Evolutionary conservation across 1,140 invertebrate species (phyloP).

Genomic region (Homalodisca vitripennis): DNA sequence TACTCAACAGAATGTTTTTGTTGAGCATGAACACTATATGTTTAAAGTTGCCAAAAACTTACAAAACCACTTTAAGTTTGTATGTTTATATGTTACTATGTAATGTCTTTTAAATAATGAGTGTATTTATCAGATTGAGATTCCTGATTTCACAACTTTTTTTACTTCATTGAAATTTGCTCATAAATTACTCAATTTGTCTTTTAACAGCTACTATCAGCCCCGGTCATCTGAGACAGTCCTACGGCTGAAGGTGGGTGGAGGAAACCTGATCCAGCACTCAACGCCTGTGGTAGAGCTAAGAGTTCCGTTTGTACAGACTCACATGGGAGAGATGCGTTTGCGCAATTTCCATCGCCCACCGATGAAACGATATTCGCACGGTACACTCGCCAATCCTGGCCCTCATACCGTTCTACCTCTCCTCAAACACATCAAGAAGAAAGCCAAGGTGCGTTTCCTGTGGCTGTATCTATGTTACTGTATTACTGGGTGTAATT

Average conservation of each 20-base stretch:
- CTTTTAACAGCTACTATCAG: slow-evolving; percentile 74
- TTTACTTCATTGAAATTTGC: too few relatives aligned
- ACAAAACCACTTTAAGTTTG: too few relatives aligned
- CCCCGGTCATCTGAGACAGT: slow-evolving; percentile 81
- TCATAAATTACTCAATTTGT: too few relatives aligned
- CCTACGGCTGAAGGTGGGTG: slow-evolving; percentile 73
- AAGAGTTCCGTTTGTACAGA: slow-evolving; percentile 91
- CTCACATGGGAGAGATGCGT: slow-evolving; percentile 80
- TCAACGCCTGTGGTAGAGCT: slow-evolving; percentile 97
- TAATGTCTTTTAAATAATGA: too few relatives aligned
- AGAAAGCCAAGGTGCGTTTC: slow-evolving; percentile 75
- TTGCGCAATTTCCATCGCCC: slow-evolving; percentile 93
- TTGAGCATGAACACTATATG: too few relatives aligned
- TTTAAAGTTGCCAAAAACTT: too few relatives aligned
- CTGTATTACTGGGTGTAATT: too few relatives aligned
- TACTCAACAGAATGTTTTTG: too few relatives aligned
- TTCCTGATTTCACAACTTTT: too few relatives aligned
- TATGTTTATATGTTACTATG: too few relatives aligned
- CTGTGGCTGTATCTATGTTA: too few relatives aligned
- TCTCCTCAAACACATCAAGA: slow-evolving; percentile 86
- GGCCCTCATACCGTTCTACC: slow-evolving; percentile 75
- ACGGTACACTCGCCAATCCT: slow-evolving; percentile 70
- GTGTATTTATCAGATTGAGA: too few relatives aligned
- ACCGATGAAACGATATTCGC: slow-evolving; percentile 81
- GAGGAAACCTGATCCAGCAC: slow-evolving; percentile 89